A percentile compares a stretch with the other conserved stretches of the same genome.
Evolutionary conservation across 2,797 vertebrate species (phyloP).

Genomic region (Simalia tracyae): DNA sequence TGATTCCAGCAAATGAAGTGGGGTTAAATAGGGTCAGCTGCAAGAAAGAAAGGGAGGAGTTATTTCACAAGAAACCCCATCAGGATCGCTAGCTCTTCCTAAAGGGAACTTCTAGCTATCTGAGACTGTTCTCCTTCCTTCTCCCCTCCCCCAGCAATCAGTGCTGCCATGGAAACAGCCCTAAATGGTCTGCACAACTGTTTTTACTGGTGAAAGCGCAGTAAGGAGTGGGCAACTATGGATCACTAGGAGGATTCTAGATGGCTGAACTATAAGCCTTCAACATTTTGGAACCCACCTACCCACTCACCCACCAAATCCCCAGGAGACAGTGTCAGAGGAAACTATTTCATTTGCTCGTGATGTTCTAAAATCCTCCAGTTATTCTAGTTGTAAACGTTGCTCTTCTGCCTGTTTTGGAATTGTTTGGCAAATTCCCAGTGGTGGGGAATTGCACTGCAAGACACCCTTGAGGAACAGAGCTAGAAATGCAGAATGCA

Average conservation of each 20-base stretch:
- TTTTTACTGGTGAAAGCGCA: neutral
- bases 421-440: neutral
- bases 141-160: neutral
- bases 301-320: neutral
- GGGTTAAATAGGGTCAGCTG: conserved; percentile 51
- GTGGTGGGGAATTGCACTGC: neutral
- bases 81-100: neutral
- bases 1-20: conserved; percentile 53
- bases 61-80: conserved; percentile 20
- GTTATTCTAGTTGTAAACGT: neutral
- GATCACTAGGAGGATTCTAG: neutral
- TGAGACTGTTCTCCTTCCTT: neutral
- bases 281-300: neutral
- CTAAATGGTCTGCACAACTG: neutral
- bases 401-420: neutral
- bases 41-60: neutral
- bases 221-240: neutral
- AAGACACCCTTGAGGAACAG: neutral
- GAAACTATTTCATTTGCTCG: neutral
- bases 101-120: conserved; percentile 13
- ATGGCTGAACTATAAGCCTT: neutral
- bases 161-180: conserved; percentile 9
- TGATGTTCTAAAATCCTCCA: neutral
- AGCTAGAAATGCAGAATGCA: neutral
- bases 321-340: neutral